Conservation (phyloP, 2,797 vertebrate species). For the Lepidocolaptes lacrymiger region DNA sequence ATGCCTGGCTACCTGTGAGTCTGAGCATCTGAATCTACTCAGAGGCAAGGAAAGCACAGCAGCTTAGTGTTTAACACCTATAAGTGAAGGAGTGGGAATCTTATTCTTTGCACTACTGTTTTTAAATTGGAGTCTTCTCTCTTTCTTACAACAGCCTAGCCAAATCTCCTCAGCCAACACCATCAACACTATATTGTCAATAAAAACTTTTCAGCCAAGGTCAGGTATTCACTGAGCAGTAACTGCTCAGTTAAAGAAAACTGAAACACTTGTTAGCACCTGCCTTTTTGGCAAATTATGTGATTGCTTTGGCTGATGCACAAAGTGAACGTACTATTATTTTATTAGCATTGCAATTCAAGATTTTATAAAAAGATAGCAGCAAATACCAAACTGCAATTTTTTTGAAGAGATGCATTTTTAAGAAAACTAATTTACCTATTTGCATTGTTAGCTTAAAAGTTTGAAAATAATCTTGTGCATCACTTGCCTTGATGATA, state of each 20-base stretch:
- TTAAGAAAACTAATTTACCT: not conserved
- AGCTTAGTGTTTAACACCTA: not conserved
- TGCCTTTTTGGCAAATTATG: conserved; percentile 23
- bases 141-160: not conserved
- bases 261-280: conserved; percentile 1
- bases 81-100: not conserved
- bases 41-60: not conserved
- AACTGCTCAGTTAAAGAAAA: conserved; percentile 30
- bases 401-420: not conserved
- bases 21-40: not conserved
- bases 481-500: not conserved
- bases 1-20: not conserved
- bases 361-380: not conserved
- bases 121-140: not conserved
- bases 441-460: not conserved
- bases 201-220: conserved; percentile 16
- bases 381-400: not conserved
- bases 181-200: not conserved
- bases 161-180: not conserved
- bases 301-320: conserved; percentile 27
- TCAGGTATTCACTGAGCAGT: not conserved
- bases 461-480: not conserved
- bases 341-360: not conserved
- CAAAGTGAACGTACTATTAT: not conserved
- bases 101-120: not conserved